A percentile compares a stretch with the other conserved stretches of the same genome.
These are phyloP conservation scores for Lampris incognitus DNA, from an alignment of 2,113 vertebrate species.

Conservation along the genomic window DNA sequence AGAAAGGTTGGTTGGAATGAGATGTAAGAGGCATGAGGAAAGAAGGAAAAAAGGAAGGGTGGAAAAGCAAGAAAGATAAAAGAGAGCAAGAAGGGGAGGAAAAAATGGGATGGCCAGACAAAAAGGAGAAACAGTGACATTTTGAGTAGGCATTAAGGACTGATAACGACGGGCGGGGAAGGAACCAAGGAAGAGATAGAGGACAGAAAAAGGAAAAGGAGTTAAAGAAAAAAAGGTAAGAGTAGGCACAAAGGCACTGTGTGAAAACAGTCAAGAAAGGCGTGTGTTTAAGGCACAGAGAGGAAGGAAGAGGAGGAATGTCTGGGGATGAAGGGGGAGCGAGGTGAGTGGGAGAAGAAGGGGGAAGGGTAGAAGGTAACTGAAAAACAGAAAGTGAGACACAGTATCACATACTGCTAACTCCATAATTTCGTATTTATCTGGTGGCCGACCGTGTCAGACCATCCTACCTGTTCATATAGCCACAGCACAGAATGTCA, in stretches of 20 bases:
- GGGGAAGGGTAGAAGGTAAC: slow-evolving; percentile 10
- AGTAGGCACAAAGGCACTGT: too few relatives aligned
- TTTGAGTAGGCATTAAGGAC: not conserved
- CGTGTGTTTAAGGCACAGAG: not conserved
- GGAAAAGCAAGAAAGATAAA: slow-evolving; percentile 1
- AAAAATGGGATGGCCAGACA: not conserved
- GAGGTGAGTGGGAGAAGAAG: not conserved
- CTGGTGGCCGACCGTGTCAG: too few relatives aligned
- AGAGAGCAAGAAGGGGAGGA: slow-evolving; percentile 6
- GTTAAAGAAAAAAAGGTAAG: too few relatives aligned
- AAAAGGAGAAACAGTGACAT: not conserved
- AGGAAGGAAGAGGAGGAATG: slow-evolving; percentile 12
- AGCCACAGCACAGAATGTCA: too few relatives aligned
- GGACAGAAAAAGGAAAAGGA: too few relatives aligned
- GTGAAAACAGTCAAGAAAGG: not conserved
- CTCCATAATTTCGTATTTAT: too few relatives aligned
- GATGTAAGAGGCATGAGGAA: slow-evolving; percentile 45
- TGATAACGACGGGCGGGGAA: not conserved
- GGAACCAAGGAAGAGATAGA: not conserved
- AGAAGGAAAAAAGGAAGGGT: slow-evolving; percentile 15
- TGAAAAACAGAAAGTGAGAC: too few relatives aligned
- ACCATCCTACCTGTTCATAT: too few relatives aligned
- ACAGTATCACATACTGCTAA: too few relatives aligned
- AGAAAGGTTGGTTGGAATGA: slow-evolving; percentile 6
- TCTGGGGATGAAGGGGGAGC: not conserved